Percentiles rank a stretch among this genome's conserved stretches.
Conservation (phyloP, 2,797 vertebrate genomes). For the Pantherophis alleghaniensis region DNA sequence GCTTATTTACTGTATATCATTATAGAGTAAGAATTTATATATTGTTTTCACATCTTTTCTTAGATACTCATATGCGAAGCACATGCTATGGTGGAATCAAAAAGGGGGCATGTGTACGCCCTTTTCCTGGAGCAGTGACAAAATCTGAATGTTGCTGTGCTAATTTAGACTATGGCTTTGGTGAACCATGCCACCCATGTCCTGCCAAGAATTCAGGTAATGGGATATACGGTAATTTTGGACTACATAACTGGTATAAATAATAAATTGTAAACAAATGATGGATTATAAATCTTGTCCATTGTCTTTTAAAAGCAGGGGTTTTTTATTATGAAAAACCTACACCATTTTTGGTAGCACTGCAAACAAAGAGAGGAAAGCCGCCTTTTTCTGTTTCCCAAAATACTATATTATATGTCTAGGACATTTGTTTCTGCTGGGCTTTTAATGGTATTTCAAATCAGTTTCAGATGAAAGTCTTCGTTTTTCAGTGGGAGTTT, state of each 20-base stretch:
- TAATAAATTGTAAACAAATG: not conserved
- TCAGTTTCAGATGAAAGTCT: not conserved
- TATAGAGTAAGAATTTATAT: not conserved
- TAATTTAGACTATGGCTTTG: constrained; percentile 75
- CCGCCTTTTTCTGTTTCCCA: not conserved
- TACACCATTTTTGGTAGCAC: not conserved
- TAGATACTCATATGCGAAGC: constrained; percentile 79
- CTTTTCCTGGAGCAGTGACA: constrained; percentile 75
- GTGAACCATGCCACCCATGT: constrained; percentile 75
- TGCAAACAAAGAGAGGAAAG: not conserved
- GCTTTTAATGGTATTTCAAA: not conserved
- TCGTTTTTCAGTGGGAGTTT: not conserved
- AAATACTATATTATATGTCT: not conserved
- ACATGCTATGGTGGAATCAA: constrained; percentile 77
- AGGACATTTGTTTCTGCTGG: not conserved
- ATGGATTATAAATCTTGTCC: not conserved
- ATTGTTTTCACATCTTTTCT: not conserved
- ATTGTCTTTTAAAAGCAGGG: not conserved
- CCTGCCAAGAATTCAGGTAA: constrained; percentile 74
- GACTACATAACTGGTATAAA: not conserved
- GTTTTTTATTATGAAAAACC: not conserved
- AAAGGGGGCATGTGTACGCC: constrained; percentile 70
- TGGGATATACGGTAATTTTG: not conserved
- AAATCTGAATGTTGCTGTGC: constrained; percentile 81
- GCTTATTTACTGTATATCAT: not conserved